Evolutionary conservation across 1,140 invertebrate genomes (phyloP).

Genomic region (Scylla paramamosain): DNA sequence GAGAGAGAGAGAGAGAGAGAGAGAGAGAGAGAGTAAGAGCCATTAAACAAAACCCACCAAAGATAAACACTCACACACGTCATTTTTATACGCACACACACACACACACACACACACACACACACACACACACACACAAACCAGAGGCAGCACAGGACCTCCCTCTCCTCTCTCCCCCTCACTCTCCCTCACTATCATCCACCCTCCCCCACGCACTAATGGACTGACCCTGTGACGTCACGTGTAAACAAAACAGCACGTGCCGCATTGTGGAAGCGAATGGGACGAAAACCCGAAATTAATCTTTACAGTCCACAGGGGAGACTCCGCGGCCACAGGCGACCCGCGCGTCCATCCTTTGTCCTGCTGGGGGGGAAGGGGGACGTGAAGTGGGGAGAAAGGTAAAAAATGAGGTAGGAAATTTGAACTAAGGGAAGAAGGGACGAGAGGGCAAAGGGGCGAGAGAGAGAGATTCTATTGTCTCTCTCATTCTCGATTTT

Average conservation of each 20-base stretch:
- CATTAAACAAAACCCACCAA: slow-evolving; percentile 6
- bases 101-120: neutral
- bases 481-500: neutral
- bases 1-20: neutral
- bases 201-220: neutral
- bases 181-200: neutral
- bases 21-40: neutral
- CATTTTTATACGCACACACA: neutral
- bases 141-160: too few species aligned
- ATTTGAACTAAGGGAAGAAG: neutral
- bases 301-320: slow-evolving; percentile 39
- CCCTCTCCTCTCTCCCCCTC: neutral
- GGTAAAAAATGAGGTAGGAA: neutral
- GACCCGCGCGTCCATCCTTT: neutral
- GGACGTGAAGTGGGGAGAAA: neutral
- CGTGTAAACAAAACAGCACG: slow-evolving; percentile 44
- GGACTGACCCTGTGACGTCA: slow-evolving; percentile 46
- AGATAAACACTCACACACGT: neutral
- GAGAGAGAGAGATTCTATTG: neutral
- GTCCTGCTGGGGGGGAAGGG: neutral
- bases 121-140: too few species aligned
- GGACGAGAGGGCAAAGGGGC: neutral
- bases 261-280: slow-evolving; percentile 30
- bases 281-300: slow-evolving; percentile 19
- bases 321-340: neutral